Percentiles rank a stretch among this genome's conserved stretches.
phyloP scores from a whole-genome alignment of 1,140 invertebrate genomes.

The Hesperophylax magnus region DNA sequence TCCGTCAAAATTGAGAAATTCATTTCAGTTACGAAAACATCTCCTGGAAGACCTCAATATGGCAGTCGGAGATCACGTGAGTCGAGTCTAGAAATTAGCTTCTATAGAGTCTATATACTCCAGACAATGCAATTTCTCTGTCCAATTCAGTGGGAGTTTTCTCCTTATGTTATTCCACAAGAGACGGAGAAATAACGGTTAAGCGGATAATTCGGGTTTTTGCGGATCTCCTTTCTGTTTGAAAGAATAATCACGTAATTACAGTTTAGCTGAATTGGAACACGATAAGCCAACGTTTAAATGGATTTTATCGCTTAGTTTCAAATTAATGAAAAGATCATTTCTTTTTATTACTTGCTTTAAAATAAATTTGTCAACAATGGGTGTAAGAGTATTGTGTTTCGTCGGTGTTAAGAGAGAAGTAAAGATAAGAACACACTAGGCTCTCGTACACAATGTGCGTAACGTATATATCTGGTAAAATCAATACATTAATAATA shows the following conservation, averaged over 20 bases:
- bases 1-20: slow-evolving; percentile 3
- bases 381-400: too few relatives aligned
- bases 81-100: background rate
- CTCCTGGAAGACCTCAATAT: slow-evolving; percentile 1
- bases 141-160: background rate
- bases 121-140: slow-evolving; percentile 19
- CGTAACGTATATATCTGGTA: too few relatives aligned
- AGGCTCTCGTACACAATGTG: too few relatives aligned
- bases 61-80: background rate
- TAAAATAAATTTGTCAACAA: too few relatives aligned
- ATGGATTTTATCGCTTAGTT: background rate
- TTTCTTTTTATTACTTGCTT: too few relatives aligned
- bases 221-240: too few relatives aligned
- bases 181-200: background rate
- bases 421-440: too few relatives aligned
- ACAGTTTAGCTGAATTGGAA: background rate
- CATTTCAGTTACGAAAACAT: background rate
- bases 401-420: too few relatives aligned
- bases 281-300: background rate
- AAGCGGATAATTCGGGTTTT: background rate
- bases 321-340: too few relatives aligned
- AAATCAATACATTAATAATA: too few relatives aligned
- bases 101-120: background rate
- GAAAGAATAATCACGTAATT: background rate
- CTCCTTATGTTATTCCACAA: background rate